Conservation (phyloP, 2,888 invertebrate genomes). For the Sycophila texana region DNA sequence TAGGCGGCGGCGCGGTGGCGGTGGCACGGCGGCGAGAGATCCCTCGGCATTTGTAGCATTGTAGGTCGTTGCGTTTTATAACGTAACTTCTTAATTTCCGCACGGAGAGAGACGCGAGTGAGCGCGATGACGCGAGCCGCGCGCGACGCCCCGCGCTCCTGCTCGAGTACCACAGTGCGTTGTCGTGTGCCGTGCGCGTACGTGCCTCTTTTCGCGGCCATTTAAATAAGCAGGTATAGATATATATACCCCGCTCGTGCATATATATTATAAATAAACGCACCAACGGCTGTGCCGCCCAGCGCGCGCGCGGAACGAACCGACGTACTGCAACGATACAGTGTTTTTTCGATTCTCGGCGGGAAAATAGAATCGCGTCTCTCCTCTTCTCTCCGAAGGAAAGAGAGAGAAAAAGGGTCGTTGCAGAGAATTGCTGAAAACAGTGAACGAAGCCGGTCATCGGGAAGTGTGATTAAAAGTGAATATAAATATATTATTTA, state of each 20-base stretch:
- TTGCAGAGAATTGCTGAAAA: background rate
- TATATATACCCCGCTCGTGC: no score
- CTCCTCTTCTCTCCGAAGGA: no score
- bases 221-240: no score
- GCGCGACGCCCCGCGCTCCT: conserved; percentile 10
- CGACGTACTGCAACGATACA: no score
- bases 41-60: conserved; percentile 65
- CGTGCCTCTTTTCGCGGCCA: no score
- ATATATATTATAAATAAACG: no score
- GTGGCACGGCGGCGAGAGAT: conserved; percentile 55
- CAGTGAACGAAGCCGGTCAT: background rate
- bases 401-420: no score
- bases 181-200: no score
- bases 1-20: conserved; percentile 52
- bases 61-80: conserved; percentile 74
- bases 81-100: conserved; percentile 71
- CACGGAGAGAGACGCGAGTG: conserved; percentile 55
- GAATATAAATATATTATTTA: no score
- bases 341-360: no score
- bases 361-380: no score
- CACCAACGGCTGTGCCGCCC: background rate
- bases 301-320: background rate
- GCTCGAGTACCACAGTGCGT: background rate
- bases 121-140: conserved; percentile 57
- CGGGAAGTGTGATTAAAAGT: background rate